Percentiles rank a stretch among this genome's conserved stretches.
Evolutionary conservation across 2,797 vertebrate species (phyloP).

Genomic region (Enteromius trimaculatus): DNA sequence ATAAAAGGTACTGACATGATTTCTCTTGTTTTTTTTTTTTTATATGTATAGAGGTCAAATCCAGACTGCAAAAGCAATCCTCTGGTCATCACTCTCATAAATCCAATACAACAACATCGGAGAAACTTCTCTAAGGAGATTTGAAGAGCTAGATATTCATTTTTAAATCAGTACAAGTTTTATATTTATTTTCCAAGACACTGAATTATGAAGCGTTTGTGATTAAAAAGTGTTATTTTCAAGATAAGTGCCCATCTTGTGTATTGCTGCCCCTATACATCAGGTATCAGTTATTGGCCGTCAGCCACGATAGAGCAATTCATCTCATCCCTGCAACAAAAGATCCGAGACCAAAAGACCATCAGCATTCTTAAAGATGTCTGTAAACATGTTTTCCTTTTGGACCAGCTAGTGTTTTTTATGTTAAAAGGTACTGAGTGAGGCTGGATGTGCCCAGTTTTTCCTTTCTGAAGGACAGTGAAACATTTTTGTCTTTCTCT

Average conservation of each 20-base stretch:
- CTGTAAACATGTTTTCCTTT: constrained; percentile 45
- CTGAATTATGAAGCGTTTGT: constrained; percentile 45
- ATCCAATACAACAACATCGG: constrained; percentile 34
- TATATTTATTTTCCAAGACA: constrained; percentile 52
- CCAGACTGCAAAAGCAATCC: constrained; percentile 41
- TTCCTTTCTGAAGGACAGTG: constrained; percentile 22
- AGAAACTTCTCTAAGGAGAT: constrained; percentile 43
- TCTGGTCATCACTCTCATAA: constrained; percentile 28
- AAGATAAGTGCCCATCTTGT: constrained; percentile 41
- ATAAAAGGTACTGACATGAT: neutral
- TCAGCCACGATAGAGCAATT: constrained; percentile 30
- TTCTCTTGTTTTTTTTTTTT: constrained; percentile 25
- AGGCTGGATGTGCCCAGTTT: constrained; percentile 27
- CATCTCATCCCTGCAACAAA: constrained; percentile 20
- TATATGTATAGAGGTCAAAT: constrained; percentile 47
- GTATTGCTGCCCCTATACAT: constrained; percentile 46
- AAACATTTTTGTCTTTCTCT: constrained; percentile 23
- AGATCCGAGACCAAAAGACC: constrained; percentile 35
- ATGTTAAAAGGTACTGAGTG: constrained; percentile 41
- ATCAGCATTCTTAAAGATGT: constrained; percentile 40
- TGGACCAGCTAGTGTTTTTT: constrained; percentile 54
- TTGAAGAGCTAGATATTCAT: constrained; percentile 41
- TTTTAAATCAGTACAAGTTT: constrained; percentile 22
- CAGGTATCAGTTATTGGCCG: constrained; percentile 73
- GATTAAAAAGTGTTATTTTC: constrained; percentile 45